phyloP scores from a whole-genome alignment of 2,113 vertebrate genomes.

The Nothoprocta pentlandii region DNA sequence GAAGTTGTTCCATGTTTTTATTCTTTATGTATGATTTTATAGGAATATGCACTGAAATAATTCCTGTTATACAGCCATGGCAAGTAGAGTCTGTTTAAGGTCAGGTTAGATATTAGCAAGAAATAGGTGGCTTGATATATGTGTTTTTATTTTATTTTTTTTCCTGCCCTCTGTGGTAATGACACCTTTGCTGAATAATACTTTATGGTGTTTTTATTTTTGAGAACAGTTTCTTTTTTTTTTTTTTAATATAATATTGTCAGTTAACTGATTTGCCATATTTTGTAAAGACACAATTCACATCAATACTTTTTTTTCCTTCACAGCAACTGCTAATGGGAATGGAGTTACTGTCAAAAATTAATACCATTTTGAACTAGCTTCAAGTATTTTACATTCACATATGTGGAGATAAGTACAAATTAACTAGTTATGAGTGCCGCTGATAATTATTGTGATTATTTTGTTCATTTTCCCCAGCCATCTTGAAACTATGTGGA shows the following conservation, averaged over 20 bases:
- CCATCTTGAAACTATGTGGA: conserved; percentile 82
- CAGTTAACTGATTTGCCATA: not conserved
- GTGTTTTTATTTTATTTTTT: not conserved
- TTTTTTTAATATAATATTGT: not conserved
- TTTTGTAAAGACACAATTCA: not conserved
- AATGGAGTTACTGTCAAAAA: not conserved
- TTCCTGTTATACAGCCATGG: not conserved
- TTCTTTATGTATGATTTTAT: not conserved
- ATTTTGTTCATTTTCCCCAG: conserved; percentile 19
- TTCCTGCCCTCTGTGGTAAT: not conserved
- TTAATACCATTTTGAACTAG: not conserved
- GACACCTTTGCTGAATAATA: not conserved
- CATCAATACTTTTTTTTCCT: not conserved
- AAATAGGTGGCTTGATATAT: not conserved
- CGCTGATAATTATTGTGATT: not conserved
- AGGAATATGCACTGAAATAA: not conserved
- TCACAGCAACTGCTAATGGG: not conserved
- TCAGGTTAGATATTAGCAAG: conserved; percentile 28
- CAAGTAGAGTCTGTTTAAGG: not conserved
- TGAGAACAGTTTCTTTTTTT: not conserved
- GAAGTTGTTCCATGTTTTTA: not conserved
- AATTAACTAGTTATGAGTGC: not conserved
- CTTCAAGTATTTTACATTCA: not conserved
- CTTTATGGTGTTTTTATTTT: not conserved
- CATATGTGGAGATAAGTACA: fast-evolving